These are phyloP conservation scores for Mesocentrotus franciscanus DNA, from an alignment of 53 echinoderm and acorn worm genomes.

Conservation along the genomic window DNA sequence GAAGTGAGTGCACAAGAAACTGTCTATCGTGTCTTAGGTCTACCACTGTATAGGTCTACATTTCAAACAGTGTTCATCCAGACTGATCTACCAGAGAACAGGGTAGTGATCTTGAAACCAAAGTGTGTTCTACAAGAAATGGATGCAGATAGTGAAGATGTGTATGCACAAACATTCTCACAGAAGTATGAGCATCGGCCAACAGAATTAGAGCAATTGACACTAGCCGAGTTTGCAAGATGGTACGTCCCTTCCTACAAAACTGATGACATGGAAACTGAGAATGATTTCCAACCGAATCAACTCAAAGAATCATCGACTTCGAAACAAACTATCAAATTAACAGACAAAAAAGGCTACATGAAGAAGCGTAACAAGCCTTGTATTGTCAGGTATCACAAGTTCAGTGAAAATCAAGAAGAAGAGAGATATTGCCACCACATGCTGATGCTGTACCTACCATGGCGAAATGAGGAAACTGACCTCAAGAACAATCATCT, in stretches of 20 bases:
- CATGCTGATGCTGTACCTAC: constrained; percentile 71
- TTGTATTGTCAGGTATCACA: background rate
- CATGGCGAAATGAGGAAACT: constrained; percentile 54
- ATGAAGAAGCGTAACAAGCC: background rate
- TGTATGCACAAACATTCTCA: constrained; percentile 57
- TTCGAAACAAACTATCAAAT: too few relatives aligned
- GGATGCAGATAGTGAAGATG: constrained; percentile 70
- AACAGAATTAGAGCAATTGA: constrained; percentile 36
- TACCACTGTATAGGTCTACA: constrained; percentile 42
- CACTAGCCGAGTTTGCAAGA: constrained; percentile 71
- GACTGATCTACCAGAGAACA: constrained; percentile 61
- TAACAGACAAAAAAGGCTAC: too few relatives aligned
- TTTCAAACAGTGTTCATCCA: constrained; percentile 37
- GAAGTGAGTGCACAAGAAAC: constrained; percentile 74
- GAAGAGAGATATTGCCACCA: constrained; percentile 75
- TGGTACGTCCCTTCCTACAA: constrained; percentile 54
- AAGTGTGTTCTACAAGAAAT: constrained; percentile 57
- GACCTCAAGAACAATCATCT: constrained; percentile 56
- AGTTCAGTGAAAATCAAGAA: constrained; percentile 56
- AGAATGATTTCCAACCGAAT: constrained; percentile 3
- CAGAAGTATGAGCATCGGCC: constrained; percentile 72
- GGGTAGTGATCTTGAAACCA: constrained; percentile 62
- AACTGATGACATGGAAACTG: background rate
- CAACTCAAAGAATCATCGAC: background rate
- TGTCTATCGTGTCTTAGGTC: constrained; percentile 53